Percentiles rank a stretch among this genome's conserved stretches.
These are phyloP conservation scores for Hypsibius dujardini DNA, from an alignment of 1,140 invertebrate species.

Conservation along the genomic window DNA sequence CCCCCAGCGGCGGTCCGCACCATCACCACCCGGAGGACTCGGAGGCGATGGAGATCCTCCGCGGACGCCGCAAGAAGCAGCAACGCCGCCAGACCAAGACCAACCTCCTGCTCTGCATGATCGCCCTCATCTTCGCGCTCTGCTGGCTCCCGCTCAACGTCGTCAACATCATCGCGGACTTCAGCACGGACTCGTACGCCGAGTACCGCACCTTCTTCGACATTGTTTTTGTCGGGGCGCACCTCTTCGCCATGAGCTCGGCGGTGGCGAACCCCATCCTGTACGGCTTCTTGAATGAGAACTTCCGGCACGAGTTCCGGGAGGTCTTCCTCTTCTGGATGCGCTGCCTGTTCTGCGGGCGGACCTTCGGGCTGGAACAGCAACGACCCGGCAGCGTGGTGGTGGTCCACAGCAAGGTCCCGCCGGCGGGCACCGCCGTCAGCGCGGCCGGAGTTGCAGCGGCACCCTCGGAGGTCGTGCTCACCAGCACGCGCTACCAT, in stretches of 20 bases:
- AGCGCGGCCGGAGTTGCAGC: too few relatives aligned
- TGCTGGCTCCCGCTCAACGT: slow-evolving; percentile 72
- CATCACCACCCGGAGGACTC: slow-evolving; percentile 20
- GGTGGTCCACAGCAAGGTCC: too few relatives aligned
- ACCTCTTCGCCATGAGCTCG: slow-evolving; percentile 62
- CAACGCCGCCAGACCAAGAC: slow-evolving; percentile 47
- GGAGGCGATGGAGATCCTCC: background rate
- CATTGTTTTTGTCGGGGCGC: slow-evolving; percentile 49
- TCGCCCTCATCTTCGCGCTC: slow-evolving; percentile 61
- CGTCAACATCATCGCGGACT: slow-evolving; percentile 57
- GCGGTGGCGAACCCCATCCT: slow-evolving; percentile 67
- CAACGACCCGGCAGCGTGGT: too few relatives aligned
- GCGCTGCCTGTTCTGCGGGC: background rate
- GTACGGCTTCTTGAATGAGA: slow-evolving; percentile 48
- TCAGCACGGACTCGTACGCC: slow-evolving; percentile 26
- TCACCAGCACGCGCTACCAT: too few relatives aligned
- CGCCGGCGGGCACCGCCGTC: too few relatives aligned
- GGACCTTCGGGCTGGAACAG: background rate
- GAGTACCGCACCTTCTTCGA: slow-evolving; percentile 25
- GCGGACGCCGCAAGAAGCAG: background rate
- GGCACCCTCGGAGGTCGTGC: too few relatives aligned
- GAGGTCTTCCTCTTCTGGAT: slow-evolving; percentile 27
- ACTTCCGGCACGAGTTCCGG: slow-evolving; percentile 42
- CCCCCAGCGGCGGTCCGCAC: too few relatives aligned
- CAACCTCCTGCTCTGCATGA: slow-evolving; percentile 59